Conservation (phyloP, 2,113 vertebrate genomes). For the Apodemus sylvaticus region DNA sequence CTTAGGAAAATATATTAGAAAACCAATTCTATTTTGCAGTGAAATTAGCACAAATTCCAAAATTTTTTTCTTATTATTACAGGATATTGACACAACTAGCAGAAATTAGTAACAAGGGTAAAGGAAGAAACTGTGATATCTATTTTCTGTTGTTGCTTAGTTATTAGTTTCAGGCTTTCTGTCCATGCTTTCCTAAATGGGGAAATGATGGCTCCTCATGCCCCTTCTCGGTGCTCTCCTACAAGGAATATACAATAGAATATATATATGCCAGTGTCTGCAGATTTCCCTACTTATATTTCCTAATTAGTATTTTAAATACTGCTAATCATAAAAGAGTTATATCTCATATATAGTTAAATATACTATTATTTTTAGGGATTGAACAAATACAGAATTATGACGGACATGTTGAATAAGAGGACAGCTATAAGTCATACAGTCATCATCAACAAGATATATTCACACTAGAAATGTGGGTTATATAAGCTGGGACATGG, state of each 20-base stretch:
- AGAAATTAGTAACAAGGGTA: neutral
- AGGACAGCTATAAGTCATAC: neutral
- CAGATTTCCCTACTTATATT: neutral
- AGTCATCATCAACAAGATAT: neutral
- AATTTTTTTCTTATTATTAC: neutral
- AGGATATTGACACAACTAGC: neutral
- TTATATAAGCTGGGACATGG: neutral
- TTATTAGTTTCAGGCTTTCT: neutral
- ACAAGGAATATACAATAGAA: neutral
- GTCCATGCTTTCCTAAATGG: rapidly evolving
- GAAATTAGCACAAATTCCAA: slow-evolving; percentile 65
- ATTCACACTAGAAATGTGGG: neutral
- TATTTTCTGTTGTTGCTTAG: neutral
- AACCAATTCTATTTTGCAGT: neutral
- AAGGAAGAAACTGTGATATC: neutral
- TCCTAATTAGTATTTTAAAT: too few species aligned
- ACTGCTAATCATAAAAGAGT: neutral
- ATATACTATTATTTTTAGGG: neutral
- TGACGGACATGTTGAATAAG: neutral
- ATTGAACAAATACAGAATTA: neutral
- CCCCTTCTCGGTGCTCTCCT: neutral
- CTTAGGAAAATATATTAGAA: slow-evolving; percentile 53
- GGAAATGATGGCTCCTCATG: neutral
- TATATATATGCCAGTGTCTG: neutral
- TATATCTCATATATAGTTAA: neutral